Percentiles rank a stretch among this genome's conserved stretches.
These are phyloP conservation scores for Pandemis cinnamomeana DNA, from an alignment of 2,888 invertebrate genomes.

Conservation along the genomic window DNA sequence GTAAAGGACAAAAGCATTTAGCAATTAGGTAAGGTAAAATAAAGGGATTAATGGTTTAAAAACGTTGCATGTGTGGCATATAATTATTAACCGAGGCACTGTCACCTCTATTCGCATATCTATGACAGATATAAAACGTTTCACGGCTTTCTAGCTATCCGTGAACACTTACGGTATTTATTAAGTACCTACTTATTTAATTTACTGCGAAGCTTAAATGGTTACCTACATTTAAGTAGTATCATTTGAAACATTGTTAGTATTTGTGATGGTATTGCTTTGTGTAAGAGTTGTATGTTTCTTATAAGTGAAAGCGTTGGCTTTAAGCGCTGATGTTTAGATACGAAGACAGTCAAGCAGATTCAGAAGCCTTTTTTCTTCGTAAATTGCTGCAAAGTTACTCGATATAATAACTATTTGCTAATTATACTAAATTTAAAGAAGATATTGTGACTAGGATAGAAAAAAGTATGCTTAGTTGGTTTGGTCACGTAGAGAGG, in stretches of 20 bases:
- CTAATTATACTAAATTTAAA: too few species aligned
- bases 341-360: too few species aligned
- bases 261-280: background rate
- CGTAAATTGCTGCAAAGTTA: too few species aligned
- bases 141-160: conserved; percentile 19
- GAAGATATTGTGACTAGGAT: too few species aligned
- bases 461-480: too few species aligned
- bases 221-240: conserved; percentile 26
- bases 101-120: conserved; percentile 20
- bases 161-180: conserved; percentile 22
- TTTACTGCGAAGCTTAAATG: conserved; percentile 25
- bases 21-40: too few species aligned
- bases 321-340: background rate
- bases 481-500: too few species aligned
- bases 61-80: background rate
- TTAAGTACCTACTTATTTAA: conserved; percentile 33
- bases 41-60: background rate
- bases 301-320: background rate
- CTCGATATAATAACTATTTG: too few species aligned
- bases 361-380: too few species aligned
- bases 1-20: too few species aligned
- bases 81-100: conserved; percentile 4
- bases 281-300: background rate
- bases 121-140: conserved; percentile 21
- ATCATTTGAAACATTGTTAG: conserved; percentile 24